Conservation (phyloP, 1,140 invertebrate genomes). For the Drosophila saltans region DNA sequence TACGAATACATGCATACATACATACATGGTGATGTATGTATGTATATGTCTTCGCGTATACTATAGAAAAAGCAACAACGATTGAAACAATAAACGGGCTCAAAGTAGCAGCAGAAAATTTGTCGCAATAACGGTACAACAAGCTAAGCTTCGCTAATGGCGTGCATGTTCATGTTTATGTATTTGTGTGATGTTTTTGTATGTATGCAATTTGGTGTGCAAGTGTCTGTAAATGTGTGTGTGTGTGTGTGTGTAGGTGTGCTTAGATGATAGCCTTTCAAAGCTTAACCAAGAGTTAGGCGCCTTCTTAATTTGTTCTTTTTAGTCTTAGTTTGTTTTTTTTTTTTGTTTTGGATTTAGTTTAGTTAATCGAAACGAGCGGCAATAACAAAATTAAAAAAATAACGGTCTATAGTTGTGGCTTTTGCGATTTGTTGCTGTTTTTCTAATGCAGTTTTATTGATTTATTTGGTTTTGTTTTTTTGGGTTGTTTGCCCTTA, state of each 20-base stretch:
- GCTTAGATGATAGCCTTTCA: conserved; percentile 51
- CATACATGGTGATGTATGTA: neutral
- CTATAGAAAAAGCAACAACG: conserved; percentile 38
- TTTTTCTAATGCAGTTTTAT: conserved; percentile 19
- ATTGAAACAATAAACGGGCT: conserved; percentile 31
- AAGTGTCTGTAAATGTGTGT: conserved; percentile 20
- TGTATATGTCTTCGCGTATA: conserved; percentile 7
- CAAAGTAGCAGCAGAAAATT: conserved; percentile 43
- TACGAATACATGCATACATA: neutral
- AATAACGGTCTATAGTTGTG: conserved; percentile 49
- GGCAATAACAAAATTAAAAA: conserved; percentile 46
- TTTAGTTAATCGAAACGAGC: conserved; percentile 52
- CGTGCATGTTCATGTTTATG: conserved; percentile 30
- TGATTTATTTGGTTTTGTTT: conserved; percentile 29
- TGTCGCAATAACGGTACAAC: conserved; percentile 17
- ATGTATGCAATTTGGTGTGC: conserved; percentile 16
- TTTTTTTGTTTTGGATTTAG: conserved; percentile 52
- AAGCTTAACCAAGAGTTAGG: conserved; percentile 60
- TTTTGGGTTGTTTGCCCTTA: conserved; percentile 34
- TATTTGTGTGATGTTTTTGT: conserved; percentile 30
- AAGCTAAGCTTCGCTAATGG: conserved; percentile 38
- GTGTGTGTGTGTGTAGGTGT: conserved; percentile 32
- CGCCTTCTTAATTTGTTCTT: conserved; percentile 54
- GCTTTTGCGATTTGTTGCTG: conserved; percentile 49
- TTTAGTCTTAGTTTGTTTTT: conserved; percentile 33